Conservation (phyloP, 2,113 vertebrate genomes). For the Octodon degus region DNA sequence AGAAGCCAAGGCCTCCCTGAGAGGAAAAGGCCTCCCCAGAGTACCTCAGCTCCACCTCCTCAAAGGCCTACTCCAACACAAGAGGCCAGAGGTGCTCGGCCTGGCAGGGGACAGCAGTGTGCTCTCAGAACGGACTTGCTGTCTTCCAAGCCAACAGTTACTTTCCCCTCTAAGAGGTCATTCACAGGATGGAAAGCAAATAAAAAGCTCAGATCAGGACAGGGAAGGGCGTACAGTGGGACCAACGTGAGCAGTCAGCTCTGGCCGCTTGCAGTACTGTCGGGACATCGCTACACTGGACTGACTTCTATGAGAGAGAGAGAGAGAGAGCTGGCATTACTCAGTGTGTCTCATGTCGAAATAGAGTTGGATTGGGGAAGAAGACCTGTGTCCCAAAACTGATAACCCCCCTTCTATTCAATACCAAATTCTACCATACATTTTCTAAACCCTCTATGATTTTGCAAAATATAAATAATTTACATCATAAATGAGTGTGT, state of each 20-base stretch:
- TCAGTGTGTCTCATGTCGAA: background rate
- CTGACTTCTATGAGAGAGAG: background rate
- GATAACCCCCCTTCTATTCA: background rate
- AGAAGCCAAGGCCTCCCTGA: background rate
- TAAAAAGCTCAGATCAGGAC: background rate
- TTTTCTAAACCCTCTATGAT: background rate
- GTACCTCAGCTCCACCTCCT: background rate
- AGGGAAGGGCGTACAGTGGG: background rate
- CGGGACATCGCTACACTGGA: accelerated
- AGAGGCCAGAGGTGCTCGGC: background rate
- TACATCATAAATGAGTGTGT: background rate
- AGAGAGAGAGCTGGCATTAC: no score
- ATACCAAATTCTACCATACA: background rate
- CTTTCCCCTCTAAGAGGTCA: no score
- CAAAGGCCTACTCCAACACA: background rate
- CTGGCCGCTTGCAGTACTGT: background rate
- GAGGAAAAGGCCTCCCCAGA: background rate
- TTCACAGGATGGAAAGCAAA: background rate
- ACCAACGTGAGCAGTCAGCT: background rate
- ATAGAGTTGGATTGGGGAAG: background rate
- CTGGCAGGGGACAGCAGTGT: background rate
- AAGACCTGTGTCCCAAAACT: background rate
- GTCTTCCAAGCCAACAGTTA: background rate
- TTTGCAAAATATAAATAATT: background rate
- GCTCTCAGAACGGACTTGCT: background rate